Percentiles rank a stretch among this genome's conserved stretches.
Conservation (phyloP, 2,113 vertebrate genomes). For the Strix uralensis region DNA sequence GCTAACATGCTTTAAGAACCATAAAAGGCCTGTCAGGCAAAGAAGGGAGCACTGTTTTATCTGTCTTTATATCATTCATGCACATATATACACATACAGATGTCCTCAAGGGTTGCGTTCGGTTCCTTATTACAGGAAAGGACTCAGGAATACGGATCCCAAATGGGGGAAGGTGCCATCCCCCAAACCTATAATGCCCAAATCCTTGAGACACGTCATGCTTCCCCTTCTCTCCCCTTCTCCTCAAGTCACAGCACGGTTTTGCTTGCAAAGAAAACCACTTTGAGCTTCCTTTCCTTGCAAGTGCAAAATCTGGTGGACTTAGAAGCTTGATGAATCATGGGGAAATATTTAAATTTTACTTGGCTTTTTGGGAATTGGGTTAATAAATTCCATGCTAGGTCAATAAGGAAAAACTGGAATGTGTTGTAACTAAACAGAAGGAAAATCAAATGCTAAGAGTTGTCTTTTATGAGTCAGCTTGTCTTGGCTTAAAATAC, state of each 20-base stretch:
- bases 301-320: not conserved
- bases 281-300: not conserved
- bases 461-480: not conserved
- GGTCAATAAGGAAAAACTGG: not conserved
- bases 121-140: not conserved
- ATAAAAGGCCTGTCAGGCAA: not conserved
- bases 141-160: not conserved
- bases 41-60: not conserved
- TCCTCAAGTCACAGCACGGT: not conserved
- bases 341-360: not conserved
- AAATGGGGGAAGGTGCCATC: not conserved
- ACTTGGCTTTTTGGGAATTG: not conserved
- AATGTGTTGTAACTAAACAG: not conserved
- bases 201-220: not conserved
- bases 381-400: not conserved
- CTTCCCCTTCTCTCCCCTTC: not conserved
- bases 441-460: not conserved
- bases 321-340: not conserved
- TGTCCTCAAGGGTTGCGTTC: not conserved
- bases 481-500: not conserved
- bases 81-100: not conserved
- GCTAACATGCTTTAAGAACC: not conserved
- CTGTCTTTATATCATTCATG: not conserved
- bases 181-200: not conserved
- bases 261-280: not conserved